Evolutionary conservation across 2,888 invertebrate species (phyloP).

Genomic region (Pecten maximus): DNA sequence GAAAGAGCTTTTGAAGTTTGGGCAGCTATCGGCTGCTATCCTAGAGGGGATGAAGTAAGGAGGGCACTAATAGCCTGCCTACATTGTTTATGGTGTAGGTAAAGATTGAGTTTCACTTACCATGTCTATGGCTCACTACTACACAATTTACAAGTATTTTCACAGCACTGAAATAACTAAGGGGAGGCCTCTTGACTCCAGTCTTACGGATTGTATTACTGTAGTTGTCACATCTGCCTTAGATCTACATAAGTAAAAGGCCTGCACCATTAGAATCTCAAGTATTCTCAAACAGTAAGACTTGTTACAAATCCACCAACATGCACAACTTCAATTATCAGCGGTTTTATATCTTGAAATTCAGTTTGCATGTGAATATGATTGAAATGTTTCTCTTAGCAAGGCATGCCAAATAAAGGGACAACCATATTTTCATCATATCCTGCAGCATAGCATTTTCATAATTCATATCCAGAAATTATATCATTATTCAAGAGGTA

Average conservation of each 20-base stretch:
- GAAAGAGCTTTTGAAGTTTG: constrained; percentile 23
- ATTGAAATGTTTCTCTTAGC: neutral
- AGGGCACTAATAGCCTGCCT: neutral
- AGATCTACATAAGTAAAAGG: neutral
- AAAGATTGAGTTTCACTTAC: constrained; percentile 28
- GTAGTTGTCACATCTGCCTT: constrained; percentile 24
- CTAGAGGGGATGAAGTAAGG: neutral
- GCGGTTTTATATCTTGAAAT: neutral
- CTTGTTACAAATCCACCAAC: neutral
- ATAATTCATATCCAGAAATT: neutral
- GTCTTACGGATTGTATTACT: neutral
- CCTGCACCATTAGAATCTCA: neutral
- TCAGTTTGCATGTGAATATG: neutral
- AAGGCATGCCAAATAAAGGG: neutral
- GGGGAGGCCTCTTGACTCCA: constrained; percentile 14
- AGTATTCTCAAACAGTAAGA: neutral
- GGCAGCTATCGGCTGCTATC: neutral
- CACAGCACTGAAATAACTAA: neutral
- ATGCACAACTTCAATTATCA: neutral
- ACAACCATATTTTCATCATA: neutral
- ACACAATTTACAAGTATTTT: constrained; percentile 29
- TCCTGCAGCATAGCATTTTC: neutral
- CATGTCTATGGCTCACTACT: neutral
- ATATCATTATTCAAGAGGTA: neutral
- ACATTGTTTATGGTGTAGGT: neutral